Evolutionary conservation across 2,113 vertebrate genomes (phyloP).

Genomic region (Sylvilagus bachmani): DNA sequence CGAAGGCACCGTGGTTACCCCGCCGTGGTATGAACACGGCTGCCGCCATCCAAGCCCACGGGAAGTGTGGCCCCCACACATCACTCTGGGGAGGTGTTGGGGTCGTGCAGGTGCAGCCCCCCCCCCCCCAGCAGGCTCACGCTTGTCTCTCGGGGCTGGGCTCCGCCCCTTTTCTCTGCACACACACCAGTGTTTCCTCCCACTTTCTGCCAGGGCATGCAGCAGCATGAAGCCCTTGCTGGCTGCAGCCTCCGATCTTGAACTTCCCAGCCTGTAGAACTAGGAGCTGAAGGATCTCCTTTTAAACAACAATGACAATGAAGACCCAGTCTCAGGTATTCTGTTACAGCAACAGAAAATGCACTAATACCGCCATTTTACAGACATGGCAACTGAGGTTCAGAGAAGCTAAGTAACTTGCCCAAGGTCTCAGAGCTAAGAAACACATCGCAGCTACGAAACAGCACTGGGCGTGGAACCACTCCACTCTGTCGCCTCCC

Average conservation of each 20-base stretch:
- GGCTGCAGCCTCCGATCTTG: neutral
- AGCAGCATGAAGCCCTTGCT: neutral
- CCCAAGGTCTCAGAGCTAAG: neutral
- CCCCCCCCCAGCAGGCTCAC: no score
- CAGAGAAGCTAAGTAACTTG: neutral
- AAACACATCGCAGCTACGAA: neutral
- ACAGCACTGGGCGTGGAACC: neutral
- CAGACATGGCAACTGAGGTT: neutral
- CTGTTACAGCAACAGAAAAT: neutral
- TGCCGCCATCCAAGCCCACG: no score
- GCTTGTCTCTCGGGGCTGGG: neutral
- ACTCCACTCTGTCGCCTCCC: fast-evolving
- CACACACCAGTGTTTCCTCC: neutral
- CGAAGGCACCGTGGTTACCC: no score
- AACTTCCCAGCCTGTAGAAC: neutral
- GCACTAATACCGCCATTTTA: neutral
- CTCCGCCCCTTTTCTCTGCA: neutral
- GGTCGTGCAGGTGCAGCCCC: no score
- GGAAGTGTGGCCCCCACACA: no score
- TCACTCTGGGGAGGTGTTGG: neutral
- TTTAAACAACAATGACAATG: neutral
- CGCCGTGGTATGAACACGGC: no score
- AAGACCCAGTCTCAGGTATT: neutral
- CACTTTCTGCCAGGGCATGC: no score
- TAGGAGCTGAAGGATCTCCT: neutral